Base-by-base conservation (phyloP, 2,888 invertebrate species). In the Aquatica leii region DNA sequence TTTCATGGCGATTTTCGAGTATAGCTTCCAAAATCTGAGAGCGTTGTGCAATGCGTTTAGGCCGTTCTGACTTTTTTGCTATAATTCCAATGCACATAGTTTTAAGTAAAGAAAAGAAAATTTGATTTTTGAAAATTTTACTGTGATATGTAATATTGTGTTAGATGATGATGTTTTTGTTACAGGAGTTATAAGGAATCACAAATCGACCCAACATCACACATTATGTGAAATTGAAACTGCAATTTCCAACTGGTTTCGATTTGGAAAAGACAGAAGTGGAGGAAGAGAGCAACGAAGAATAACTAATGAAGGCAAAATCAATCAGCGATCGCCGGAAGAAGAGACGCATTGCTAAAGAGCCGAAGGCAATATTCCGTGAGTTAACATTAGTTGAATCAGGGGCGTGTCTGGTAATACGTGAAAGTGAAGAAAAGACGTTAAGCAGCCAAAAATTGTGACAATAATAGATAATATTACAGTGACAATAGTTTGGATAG, bases 191-290 rank as follows among this genome's bases (percentile, higher is more conserved):
- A 18, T 46, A 20, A 2, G 18, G 9, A 46, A 46, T 20, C 18
- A 46, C 20, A 18, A 20, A 17, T 9, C 20, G 6, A 46, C 46
- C 20, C 6, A 20, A n/a, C 18, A 46, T 46, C 11, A 18, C 4
- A 46, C 46, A 20, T 18, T 20, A 20, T 18, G 18, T 46, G 49
- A 50, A 31, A 50, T 50, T 31, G 31, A 50, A 31, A 31, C 31
- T 12, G 12, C 8, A 9, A 31, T 50, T 31, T 14, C 12, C n/a
- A 50, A 50, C 24, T 50, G 49, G 49, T 50, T 31, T 31, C n/a
- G 49, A 50, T 50, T 50, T 50, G 31, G 14, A 50, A 50, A 24
- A 31, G 31, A 50, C 8, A 50, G 49, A 31, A 24, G 15, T 31
- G 49, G 49, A 12, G 49, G 49, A 31, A 50, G 49, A 31, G 31